Base-by-base conservation (phyloP, 1,140 invertebrate genomes). In the Pararge aegeria region DNA sequence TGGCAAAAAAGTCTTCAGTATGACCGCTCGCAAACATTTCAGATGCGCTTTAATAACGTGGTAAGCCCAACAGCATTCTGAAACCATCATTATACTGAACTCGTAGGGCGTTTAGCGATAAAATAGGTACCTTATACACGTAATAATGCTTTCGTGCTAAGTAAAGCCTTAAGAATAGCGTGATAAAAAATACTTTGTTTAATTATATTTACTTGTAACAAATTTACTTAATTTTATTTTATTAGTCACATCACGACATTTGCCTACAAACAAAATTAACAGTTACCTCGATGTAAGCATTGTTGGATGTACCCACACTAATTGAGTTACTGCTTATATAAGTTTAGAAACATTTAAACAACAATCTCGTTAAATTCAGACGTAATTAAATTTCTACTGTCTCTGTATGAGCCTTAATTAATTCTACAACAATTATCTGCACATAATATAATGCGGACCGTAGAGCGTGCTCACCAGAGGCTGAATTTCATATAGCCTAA, bases 401-500 rank as follows among this genome's bases (percentile, higher is more conserved):
- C 51, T 44, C 19, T 40, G 53, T 20, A 55, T 61, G 59, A 49
- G 37, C 19, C 27, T 50, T 54, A 40, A 61, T 55, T 55, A 61
- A 51, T 42, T 55, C 44, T 55, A 55, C 46, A 37, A 51, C 46
- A 61, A 55, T 61, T 61, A 55, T 54, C 20, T 42, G 59, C 44
- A 51, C 53, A 37, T 42, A 37, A 56, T 49, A 56, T 37, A 61
- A 49, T 61, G 59, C 46, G 49, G 52, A 55, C 21, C 15, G 21
- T 30, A 48, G 48, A 21, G 52, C 46, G 29, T 61, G 37, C 44
- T 61, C 30, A 55, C 40, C 51, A 40, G 51, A 42, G 42, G 51
- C 51, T 61, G 34, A 56, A 62, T 56, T 62, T 56, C 54, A 62
- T 62, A 62, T 62, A 56, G 24, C 59, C 60, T 56, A 62, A 62